A percentile compares a stretch with the other conserved stretches of the same genome.
These are phyloP conservation scores for Oncorhynchus tshawytscha DNA, from an alignment of 2,113 vertebrate genomes.

Conservation along the genomic window DNA sequence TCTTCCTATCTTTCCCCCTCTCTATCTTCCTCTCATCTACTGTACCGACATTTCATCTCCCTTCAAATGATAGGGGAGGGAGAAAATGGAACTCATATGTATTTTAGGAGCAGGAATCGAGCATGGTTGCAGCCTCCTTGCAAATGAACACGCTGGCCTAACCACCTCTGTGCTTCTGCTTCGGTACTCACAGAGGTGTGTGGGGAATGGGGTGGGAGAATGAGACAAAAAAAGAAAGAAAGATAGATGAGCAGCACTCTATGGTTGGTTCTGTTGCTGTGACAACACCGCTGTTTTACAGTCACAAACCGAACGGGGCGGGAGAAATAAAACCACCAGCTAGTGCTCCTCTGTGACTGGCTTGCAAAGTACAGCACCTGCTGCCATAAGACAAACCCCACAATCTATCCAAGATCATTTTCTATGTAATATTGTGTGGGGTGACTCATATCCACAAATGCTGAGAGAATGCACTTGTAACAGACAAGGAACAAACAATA, in stretches of 20 bases:
- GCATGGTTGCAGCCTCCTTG: not conserved
- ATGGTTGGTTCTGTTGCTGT: conserved; percentile 2
- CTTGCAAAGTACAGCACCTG: no score
- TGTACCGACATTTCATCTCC: not conserved
- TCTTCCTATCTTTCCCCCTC: not conserved
- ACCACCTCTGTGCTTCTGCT: not conserved
- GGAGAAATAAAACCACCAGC: no score
- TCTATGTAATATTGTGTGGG: no score
- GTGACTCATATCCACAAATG: no score
- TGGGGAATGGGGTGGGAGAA: not conserved
- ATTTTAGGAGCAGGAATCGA: not conserved
- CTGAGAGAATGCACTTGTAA: no score
- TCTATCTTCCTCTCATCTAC: not conserved
- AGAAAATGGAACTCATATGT: not conserved
- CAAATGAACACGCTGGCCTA: no score
- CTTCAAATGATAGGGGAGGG: not conserved
- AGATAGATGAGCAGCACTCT: not conserved
- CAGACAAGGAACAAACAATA: no score
- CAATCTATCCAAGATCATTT: no score
- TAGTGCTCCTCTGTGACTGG: no score
- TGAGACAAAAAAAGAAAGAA: not conserved
- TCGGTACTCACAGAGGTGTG: not conserved
- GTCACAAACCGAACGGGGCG: no score
- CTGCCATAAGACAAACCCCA: no score
- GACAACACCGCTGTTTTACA: not conserved